Evolutionary conservation across 2,888 invertebrate species (phyloP).

Genomic region (Leptopilina myrica): DNA sequence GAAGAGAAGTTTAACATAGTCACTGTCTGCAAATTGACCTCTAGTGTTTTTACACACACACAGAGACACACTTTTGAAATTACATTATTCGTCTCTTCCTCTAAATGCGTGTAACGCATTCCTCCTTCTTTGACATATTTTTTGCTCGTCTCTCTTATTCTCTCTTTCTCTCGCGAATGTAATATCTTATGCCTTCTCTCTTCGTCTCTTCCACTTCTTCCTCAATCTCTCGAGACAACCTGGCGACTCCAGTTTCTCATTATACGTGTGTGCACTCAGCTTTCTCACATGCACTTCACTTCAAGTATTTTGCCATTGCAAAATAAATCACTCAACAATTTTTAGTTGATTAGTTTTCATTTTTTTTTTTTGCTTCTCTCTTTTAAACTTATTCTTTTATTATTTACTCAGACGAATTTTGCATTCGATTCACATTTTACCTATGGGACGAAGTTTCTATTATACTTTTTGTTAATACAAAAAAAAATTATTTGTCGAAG

Average conservation of each 20-base stretch:
- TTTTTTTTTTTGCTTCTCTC: no score
- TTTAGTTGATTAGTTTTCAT: not conserved
- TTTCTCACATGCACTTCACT: not conserved
- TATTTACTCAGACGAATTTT: no score
- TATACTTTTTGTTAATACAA: no score
- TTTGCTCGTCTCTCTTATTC: not conserved
- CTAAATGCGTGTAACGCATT: slow-evolving; percentile 27
- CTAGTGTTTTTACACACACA: slow-evolving; percentile 1
- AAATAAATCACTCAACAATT: not conserved
- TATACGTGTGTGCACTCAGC: slow-evolving; percentile 45
- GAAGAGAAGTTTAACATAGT: slow-evolving; percentile 19
- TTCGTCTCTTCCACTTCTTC: slow-evolving; percentile 44
- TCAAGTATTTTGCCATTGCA: not conserved
- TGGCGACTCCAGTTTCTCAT: slow-evolving; percentile 63
- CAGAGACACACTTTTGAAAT: not conserved
- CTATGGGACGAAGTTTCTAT: no score
- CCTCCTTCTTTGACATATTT: slow-evolving; percentile 21
- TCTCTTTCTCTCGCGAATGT: not conserved
- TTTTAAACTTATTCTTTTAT: no score
- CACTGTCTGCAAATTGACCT: slow-evolving; percentile 33
- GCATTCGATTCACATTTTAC: no score
- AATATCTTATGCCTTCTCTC: not conserved
- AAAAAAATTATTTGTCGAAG: no score
- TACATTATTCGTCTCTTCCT: slow-evolving; percentile 41
- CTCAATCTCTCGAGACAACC: slow-evolving; percentile 62